These are phyloP conservation scores for Gymnobelideus leadbeateri DNA, from an alignment of 2,113 vertebrate species.

Conservation along the genomic window DNA sequence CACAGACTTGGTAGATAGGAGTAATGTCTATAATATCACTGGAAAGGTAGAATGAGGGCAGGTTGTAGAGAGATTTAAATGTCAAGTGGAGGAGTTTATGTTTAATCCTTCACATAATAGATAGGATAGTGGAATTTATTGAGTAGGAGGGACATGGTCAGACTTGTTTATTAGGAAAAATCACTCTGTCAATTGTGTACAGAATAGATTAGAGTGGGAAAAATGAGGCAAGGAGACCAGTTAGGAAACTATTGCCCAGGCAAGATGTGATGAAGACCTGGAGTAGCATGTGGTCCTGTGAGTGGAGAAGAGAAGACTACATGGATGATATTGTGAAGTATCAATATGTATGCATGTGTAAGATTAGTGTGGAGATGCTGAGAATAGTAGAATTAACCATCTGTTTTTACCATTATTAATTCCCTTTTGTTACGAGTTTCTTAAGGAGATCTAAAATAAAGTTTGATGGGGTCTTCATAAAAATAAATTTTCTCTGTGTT, in stretches of 20 bases:
- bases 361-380: not conserved
- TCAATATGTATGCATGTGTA: not conserved
- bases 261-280: not conserved
- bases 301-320: not conserved
- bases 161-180: not conserved
- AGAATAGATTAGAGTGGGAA: not conserved
- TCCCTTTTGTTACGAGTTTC: not conserved
- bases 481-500: not conserved
- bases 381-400: not conserved
- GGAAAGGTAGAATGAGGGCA: not conserved
- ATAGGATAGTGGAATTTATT: not conserved
- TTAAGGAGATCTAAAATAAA: not conserved
- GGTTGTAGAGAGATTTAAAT: not conserved
- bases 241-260: not conserved
- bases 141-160: not conserved
- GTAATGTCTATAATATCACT: not conserved
- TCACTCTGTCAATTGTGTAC: not conserved
- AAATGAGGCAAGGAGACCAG: not conserved
- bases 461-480: not conserved
- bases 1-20: not conserved
- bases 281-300: not conserved
- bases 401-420: not conserved
- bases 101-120: not conserved
- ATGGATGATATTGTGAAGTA: not conserved
- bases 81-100: not conserved